These are phyloP conservation scores for Phycodurus eques DNA, from an alignment of 2,113 vertebrate genomes.

Conservation along the genomic window DNA sequence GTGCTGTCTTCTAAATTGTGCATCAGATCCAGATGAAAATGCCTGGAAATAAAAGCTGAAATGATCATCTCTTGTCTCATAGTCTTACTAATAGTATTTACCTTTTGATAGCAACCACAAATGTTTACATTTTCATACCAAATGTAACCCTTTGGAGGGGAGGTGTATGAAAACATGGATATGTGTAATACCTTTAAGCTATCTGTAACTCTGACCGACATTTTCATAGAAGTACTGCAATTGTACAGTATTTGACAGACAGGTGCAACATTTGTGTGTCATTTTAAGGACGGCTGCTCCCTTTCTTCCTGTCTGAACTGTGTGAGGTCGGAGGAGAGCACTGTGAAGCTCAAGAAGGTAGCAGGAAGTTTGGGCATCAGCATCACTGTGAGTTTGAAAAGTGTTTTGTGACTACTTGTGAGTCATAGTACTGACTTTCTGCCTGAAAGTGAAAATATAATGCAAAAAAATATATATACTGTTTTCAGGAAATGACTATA, in stretches of 20 bases:
- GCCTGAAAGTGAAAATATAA: background rate
- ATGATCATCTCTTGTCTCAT: too few relatives aligned
- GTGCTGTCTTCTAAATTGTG: too few relatives aligned
- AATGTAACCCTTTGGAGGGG: too few relatives aligned
- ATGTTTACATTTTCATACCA: too few relatives aligned
- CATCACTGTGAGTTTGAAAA: constrained; percentile 76
- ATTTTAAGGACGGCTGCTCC: constrained; percentile 60
- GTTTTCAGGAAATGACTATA: too few relatives aligned
- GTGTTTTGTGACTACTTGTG: background rate
- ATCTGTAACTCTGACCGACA: background rate
- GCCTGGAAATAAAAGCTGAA: too few relatives aligned
- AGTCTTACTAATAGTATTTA: too few relatives aligned
- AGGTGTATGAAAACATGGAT: too few relatives aligned
- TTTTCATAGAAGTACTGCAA: background rate
- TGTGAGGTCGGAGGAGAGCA: constrained; percentile 63
- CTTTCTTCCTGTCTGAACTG: constrained; percentile 48
- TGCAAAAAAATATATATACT: background rate
- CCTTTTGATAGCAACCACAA: too few relatives aligned
- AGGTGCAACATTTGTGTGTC: background rate
- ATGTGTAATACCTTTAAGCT: too few relatives aligned
- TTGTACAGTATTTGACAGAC: background rate
- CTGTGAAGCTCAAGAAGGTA: constrained; percentile 79
- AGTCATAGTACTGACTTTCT: background rate
- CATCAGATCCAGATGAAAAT: too few relatives aligned
- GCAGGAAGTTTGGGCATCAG: constrained; percentile 84